These are phyloP conservation scores for Apogon talboti DNA, from an alignment of 2,797 vertebrate genomes.

Conservation along the genomic window DNA sequence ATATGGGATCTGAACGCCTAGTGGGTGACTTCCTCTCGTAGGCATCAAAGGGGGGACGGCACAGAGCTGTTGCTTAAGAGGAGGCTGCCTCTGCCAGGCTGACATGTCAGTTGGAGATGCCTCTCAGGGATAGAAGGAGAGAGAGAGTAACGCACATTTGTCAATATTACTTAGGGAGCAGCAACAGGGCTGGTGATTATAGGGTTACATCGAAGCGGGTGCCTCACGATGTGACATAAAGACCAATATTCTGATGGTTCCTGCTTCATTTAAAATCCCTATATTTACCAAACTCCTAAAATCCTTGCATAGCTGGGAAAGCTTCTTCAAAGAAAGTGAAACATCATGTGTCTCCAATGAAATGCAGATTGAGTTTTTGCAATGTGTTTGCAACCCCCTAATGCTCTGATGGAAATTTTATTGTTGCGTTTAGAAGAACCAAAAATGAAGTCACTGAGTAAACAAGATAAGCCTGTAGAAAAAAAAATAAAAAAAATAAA, in stretches of 20 bases:
- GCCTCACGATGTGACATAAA: neutral
- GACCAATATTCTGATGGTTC: neutral
- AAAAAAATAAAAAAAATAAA: too few species aligned
- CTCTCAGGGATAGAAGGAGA: slow-evolving; percentile 18
- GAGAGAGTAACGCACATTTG: slow-evolving; percentile 15
- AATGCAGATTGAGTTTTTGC: too few species aligned
- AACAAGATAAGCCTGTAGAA: too few species aligned
- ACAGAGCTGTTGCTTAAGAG: slow-evolving; percentile 7
- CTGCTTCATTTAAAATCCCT: neutral
- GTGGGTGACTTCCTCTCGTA: slow-evolving; percentile 54
- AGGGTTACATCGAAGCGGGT: neutral
- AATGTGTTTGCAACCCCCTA: too few species aligned
- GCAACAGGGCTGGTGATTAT: slow-evolving; percentile 1
- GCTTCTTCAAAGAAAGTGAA: too few species aligned
- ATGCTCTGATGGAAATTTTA: too few species aligned
- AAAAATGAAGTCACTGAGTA: too few species aligned
- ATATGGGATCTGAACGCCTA: slow-evolving; percentile 40
- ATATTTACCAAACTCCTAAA: too few species aligned
- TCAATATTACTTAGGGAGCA: slow-evolving; percentile 15
- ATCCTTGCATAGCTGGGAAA: too few species aligned
- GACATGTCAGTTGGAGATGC: slow-evolving; percentile 22
- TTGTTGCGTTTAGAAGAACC: too few species aligned
- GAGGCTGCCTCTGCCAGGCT: slow-evolving; percentile 24
- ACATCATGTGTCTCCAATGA: too few species aligned
- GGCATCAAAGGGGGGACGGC: slow-evolving; percentile 55